Conservation (phyloP, 2,113 vertebrate genomes). For the Synodontis membranacea region DNA sequence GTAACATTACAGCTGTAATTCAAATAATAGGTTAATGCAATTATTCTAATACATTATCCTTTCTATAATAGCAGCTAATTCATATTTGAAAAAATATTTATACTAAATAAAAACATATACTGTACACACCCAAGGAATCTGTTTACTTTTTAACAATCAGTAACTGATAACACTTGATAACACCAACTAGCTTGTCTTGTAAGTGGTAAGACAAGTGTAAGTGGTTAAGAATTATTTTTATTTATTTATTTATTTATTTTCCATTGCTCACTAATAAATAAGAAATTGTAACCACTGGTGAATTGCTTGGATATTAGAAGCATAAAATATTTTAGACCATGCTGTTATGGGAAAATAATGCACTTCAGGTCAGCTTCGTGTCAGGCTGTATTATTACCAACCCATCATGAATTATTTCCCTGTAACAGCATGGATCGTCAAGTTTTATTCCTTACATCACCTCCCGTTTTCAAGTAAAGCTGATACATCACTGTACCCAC, state of each 20-base stretch:
- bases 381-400: background rate
- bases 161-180: background rate
- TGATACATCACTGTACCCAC: slow-evolving; percentile 16
- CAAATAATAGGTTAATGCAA: background rate
- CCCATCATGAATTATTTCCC: background rate
- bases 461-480: background rate
- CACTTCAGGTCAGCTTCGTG: background rate
- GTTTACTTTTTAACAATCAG: background rate
- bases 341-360: background rate
- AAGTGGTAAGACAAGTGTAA: too few species aligned
- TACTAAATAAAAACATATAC: background rate
- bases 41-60: background rate
- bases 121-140: too few species aligned
- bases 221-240: too few species aligned
- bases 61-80: background rate
- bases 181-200: background rate
- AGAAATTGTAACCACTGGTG: background rate
- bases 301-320: background rate
- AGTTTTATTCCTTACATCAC: background rate
- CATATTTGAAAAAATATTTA: too few species aligned
- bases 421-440: background rate
- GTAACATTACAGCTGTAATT: background rate
- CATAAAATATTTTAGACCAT: background rate
- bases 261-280: background rate
- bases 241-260: too few species aligned